A percentile compares a stretch with the other conserved stretches of the same genome.
Conservation (phyloP, 64 coral and sea anemone genomes). For the Anthopleura sola region DNA sequence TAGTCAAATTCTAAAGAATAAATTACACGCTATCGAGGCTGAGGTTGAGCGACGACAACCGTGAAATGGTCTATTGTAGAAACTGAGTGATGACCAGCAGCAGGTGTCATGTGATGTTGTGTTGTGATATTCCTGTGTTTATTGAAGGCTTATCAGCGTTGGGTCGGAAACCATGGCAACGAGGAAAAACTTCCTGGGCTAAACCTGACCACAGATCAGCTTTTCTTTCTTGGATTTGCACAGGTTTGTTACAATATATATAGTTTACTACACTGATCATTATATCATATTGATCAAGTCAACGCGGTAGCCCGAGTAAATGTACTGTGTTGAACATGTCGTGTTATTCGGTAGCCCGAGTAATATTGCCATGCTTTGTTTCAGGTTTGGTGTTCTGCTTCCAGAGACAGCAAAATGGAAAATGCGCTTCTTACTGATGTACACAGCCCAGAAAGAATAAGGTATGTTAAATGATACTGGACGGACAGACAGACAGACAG, state of each 20-base stretch:
- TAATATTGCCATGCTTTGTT: neutral
- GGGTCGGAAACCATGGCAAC: constrained; percentile 57
- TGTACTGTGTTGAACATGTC: no score
- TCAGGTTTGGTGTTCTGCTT: constrained; percentile 80
- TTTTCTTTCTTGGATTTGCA: constrained; percentile 94
- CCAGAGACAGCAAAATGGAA: constrained; percentile 35
- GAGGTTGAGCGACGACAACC: no score
- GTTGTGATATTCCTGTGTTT: no score
- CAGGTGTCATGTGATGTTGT: no score
- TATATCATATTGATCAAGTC: no score
- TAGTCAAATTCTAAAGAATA: no score
- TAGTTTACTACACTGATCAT: no score
- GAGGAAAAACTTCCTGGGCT: constrained; percentile 79
- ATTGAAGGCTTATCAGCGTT: constrained; percentile 78
- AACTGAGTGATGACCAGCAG: no score
- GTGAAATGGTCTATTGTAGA: no score
- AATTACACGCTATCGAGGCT: no score
- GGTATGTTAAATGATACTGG: constrained; percentile 63
- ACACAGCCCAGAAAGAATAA: constrained; percentile 96
- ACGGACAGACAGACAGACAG: neutral
- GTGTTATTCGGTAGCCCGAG: neutral
- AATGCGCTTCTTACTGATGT: constrained; percentile 81
- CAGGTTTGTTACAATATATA: constrained; percentile 52
- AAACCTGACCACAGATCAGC: constrained; percentile 80
- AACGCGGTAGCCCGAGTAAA: no score